phyloP scores from a whole-genome alignment of 2,113 vertebrate species.

The Pitta sordida region DNA sequence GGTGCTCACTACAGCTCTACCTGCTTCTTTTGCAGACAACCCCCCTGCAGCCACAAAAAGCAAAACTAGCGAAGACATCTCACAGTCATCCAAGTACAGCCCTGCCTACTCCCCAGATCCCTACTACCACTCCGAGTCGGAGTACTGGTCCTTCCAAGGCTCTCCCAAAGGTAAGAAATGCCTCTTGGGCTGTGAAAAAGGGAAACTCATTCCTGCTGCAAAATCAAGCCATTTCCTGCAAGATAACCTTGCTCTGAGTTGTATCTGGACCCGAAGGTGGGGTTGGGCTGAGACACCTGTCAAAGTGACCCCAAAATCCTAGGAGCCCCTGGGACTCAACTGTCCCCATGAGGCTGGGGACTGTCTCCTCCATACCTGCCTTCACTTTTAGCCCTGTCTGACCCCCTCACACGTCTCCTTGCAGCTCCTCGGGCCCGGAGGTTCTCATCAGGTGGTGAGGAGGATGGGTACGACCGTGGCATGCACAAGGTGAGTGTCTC shows the following conservation, averaged over 20 bases:
- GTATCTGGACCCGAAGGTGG: background rate
- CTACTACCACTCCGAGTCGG: slow-evolving; percentile 84
- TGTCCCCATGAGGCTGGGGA: background rate
- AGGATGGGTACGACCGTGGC: slow-evolving; percentile 80
- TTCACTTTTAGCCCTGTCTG: background rate
- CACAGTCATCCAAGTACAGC: slow-evolving; percentile 88
- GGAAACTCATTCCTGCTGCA: background rate
- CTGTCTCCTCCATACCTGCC: background rate
- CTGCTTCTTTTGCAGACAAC: slow-evolving; percentile 74
- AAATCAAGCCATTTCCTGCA: background rate
- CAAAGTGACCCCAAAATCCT: background rate
- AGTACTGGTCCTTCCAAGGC: slow-evolving; percentile 88
- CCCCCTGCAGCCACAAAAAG: slow-evolving; percentile 87
- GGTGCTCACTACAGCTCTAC: background rate
- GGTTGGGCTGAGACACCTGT: background rate
- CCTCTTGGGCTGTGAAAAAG: rapidly evolving
- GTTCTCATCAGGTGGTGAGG: slow-evolving; percentile 83
- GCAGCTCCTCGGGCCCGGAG: slow-evolving; percentile 80
- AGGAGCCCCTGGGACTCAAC: background rate
- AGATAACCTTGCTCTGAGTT: rapidly evolving
- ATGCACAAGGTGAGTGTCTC: slow-evolving; percentile 78
- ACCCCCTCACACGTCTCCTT: background rate
- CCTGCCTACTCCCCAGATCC: slow-evolving; percentile 88
- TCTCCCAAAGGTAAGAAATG: slow-evolving; percentile 86
- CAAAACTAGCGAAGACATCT: slow-evolving; percentile 95